phyloP scores from a whole-genome alignment of 2,797 vertebrate genomes.

The Arnoldichthys spilopterus region DNA sequence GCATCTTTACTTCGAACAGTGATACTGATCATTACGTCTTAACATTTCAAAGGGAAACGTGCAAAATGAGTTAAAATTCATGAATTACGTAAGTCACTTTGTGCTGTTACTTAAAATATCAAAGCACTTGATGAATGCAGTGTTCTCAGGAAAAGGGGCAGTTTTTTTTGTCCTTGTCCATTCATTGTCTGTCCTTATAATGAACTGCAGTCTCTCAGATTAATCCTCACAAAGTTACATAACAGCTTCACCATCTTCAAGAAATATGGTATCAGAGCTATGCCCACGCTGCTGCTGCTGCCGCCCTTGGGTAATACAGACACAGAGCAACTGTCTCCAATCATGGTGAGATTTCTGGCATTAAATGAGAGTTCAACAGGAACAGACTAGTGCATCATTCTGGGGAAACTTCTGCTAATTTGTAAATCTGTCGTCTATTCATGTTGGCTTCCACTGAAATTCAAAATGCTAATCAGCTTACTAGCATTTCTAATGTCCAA shows the following conservation, averaged over 20 bases:
- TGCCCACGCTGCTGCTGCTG: background rate
- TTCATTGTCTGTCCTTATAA: constrained; percentile 3
- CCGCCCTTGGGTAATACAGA: background rate
- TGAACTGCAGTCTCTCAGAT: constrained; percentile 5
- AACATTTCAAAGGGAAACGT: background rate
- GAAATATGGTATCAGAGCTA: background rate
- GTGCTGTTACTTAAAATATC: constrained; percentile 16
- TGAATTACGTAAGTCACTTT: constrained; percentile 28
- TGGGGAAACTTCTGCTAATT: background rate
- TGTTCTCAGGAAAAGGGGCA: background rate
- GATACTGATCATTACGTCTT: background rate
- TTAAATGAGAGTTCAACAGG: background rate
- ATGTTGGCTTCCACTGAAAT: too few species aligned
- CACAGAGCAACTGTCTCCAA: background rate
- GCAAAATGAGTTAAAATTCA: background rate
- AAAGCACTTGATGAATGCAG: constrained; percentile 2
- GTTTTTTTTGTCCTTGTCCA: background rate
- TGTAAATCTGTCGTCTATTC: too few species aligned
- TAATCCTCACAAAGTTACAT: background rate
- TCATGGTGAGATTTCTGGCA: background rate
- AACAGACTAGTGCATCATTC: background rate
- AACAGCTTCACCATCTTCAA: background rate
- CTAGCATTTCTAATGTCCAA: too few species aligned
- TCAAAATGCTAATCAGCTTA: too few species aligned
- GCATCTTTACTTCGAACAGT: background rate